Conservation (phyloP, 2,797 vertebrate species). For the Mormyrus proboscirostris region DNA sequence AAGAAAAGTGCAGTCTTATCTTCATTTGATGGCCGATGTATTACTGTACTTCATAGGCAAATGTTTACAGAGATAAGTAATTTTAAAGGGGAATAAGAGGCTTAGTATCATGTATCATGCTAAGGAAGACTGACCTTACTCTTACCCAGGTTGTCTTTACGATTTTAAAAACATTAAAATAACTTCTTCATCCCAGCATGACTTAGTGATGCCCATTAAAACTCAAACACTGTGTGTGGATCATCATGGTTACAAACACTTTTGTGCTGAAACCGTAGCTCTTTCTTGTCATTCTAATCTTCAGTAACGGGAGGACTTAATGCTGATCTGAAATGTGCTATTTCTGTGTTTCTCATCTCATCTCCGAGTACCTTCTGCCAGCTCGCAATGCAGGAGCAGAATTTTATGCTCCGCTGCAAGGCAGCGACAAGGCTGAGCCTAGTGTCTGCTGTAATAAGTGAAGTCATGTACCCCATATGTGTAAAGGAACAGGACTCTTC, state of each 20-base stretch:
- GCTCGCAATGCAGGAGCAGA: not conserved
- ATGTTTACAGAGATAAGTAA: not conserved
- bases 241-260: not conserved
- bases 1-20: not conserved
- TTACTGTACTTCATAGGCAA: not conserved
- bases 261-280: not conserved
- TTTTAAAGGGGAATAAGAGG: not conserved
- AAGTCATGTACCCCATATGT: not conserved
- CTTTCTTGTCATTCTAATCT: not conserved
- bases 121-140: not conserved
- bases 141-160: not conserved
- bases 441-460: not conserved
- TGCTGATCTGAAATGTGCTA: not conserved
- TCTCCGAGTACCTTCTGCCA: not conserved
- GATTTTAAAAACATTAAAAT: not conserved
- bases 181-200: not conserved
- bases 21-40: not conserved
- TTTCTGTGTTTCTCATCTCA: not conserved
- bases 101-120: not conserved
- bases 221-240: not conserved
- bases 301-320: not conserved
- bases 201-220: not conserved
- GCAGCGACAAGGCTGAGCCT: not conserved
- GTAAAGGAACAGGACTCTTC: not conserved
- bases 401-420: not conserved